Percentiles rank a stretch among this genome's conserved stretches.
phyloP scores from a whole-genome alignment of 2,113 vertebrate genomes.

The Ifrita kowaldi region DNA sequence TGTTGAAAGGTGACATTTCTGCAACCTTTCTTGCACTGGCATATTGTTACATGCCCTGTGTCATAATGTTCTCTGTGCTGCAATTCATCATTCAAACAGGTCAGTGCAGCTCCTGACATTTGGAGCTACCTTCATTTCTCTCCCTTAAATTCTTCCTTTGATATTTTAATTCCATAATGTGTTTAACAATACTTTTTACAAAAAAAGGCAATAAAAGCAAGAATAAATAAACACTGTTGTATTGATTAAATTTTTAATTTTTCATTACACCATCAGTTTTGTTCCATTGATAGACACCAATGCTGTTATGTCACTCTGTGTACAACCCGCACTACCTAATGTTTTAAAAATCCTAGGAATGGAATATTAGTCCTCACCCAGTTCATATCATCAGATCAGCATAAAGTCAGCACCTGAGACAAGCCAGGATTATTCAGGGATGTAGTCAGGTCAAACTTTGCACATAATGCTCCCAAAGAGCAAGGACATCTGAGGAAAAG shows the following conservation, averaged over 20 bases:
- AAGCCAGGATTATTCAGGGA: background rate
- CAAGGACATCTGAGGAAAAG: background rate
- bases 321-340: background rate
- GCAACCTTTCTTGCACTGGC: background rate
- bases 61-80: background rate
- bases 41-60: background rate
- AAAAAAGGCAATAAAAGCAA: background rate
- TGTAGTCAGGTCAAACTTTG: background rate
- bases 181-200: background rate
- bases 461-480: background rate
- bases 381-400: background rate
- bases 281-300: background rate
- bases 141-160: background rate
- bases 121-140: background rate
- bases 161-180: background rate
- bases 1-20: constrained; percentile 31
- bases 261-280: background rate
- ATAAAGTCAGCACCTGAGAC: background rate
- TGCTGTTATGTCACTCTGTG: background rate
- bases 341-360: background rate
- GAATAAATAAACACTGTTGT: background rate
- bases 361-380: background rate
- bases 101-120: background rate
- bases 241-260: background rate
- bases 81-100: constrained; percentile 27